phyloP scores from a whole-genome alignment of 2,888 invertebrate genomes.

The Idaea straminata region DNA sequence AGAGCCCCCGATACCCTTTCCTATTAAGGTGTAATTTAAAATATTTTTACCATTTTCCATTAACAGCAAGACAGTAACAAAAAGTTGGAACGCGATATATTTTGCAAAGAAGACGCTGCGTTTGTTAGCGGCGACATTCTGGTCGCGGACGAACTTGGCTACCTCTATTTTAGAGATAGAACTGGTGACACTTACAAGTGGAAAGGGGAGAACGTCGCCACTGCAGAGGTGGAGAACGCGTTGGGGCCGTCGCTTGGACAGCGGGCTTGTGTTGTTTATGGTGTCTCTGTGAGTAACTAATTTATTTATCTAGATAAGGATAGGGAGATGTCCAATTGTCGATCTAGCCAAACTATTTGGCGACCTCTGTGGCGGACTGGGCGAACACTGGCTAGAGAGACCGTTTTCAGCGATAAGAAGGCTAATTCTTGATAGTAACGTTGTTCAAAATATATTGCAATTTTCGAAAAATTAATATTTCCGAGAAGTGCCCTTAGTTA shows the following conservation, averaged over 20 bases:
- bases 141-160: slow-evolving; percentile 94
- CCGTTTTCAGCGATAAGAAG: too few relatives aligned
- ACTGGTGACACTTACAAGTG: slow-evolving; percentile 92
- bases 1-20: too few relatives aligned
- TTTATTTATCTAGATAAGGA: not conserved
- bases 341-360: too few relatives aligned
- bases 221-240: slow-evolving; percentile 95
- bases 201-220: slow-evolving; percentile 98
- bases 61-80: slow-evolving; percentile 87
- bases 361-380: too few relatives aligned
- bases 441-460: too few relatives aligned
- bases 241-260: slow-evolving; percentile 88
- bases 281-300: slow-evolving; percentile 86
- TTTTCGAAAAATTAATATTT: too few relatives aligned
- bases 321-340: too few relatives aligned
- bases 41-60: not conserved
- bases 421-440: too few relatives aligned
- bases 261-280: slow-evolving; percentile 92
- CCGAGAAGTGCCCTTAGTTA: too few relatives aligned
- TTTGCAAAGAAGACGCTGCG: slow-evolving; percentile 91
- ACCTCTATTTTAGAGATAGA: slow-evolving; percentile 95
- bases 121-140: slow-evolving; percentile 96
- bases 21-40: too few relatives aligned
- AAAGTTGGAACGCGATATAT: slow-evolving; percentile 91
- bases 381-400: too few relatives aligned